phyloP scores from a whole-genome alignment of 2,888 invertebrate species.

The Linnaemya vulpina region DNA sequence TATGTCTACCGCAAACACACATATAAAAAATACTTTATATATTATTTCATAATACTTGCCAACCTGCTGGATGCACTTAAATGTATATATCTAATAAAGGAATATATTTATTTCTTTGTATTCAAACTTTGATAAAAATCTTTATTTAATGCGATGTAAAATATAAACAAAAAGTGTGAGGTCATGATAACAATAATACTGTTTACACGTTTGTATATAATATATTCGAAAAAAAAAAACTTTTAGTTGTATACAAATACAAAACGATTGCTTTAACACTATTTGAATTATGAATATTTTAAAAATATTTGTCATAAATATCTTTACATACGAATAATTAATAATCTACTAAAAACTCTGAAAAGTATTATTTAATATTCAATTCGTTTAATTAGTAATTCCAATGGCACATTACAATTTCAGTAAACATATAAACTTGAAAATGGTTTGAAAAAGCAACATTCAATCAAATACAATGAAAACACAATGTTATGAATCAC shows the following conservation, averaged over 20 bases:
- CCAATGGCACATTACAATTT: constrained; percentile 1
- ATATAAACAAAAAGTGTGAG: constrained; percentile 19
- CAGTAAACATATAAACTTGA: constrained; percentile 21
- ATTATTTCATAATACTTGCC: constrained; percentile 8
- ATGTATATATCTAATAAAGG: constrained; percentile 11
- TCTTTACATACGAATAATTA: neutral
- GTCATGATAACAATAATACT: constrained; percentile 5
- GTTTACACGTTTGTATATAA: neutral
- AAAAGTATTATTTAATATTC: neutral
- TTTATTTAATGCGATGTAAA: neutral
- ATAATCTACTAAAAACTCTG: no score
- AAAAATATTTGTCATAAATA: neutral
- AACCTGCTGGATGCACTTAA: constrained; percentile 35
- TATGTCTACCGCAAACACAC: no score
- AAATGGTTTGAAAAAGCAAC: constrained; percentile 5
- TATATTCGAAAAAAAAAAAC: neutral
- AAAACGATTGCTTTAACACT: neutral
- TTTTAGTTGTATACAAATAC: constrained; percentile 2
- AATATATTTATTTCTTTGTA: neutral
- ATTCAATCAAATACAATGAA: constrained; percentile 15
- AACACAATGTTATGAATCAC: neutral
- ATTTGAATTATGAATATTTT: no score
- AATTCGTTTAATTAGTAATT: constrained; percentile 12
- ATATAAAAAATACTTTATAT: neutral
- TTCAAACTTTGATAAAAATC: neutral